Percentiles rank a stretch among this genome's conserved stretches.
These are phyloP conservation scores for Lathronympha strigana DNA, from an alignment of 2,888 invertebrate species.

Conservation along the genomic window DNA sequence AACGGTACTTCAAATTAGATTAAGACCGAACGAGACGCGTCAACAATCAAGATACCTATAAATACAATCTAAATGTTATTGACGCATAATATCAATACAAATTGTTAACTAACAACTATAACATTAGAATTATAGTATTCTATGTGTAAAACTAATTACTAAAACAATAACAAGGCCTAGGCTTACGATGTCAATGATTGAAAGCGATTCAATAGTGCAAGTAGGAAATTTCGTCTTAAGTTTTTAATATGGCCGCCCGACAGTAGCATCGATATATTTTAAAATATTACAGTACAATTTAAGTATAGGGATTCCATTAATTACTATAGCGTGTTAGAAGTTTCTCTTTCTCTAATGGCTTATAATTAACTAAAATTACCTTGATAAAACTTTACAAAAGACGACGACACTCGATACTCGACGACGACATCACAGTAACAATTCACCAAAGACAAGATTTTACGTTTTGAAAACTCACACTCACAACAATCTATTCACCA, in stretches of 20 bases:
- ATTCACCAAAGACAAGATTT: conserved; percentile 49
- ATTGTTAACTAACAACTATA: conserved; percentile 46
- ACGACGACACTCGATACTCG: conserved; percentile 80
- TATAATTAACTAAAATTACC: conserved; percentile 61
- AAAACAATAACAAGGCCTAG: neutral
- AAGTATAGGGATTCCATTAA: conserved; percentile 39
- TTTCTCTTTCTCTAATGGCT: conserved; percentile 20
- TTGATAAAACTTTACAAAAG: conserved; percentile 82
- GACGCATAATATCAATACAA: conserved; percentile 39
- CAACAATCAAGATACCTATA: conserved; percentile 66
- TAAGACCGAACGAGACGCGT: conserved; percentile 69
- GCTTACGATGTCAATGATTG: conserved; percentile 31
- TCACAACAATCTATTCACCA: conserved; percentile 28
- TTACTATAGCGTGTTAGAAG: neutral
- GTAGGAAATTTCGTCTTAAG: conserved; percentile 60
- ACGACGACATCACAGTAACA: conserved; percentile 78
- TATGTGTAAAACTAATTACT: conserved; percentile 3
- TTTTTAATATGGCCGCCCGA: conserved; percentile 77
- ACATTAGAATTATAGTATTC: neutral
- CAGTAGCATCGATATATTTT: conserved; percentile 40
- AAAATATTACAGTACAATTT: conserved; percentile 38
- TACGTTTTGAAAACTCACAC: conserved; percentile 25
- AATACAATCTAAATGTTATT: conserved; percentile 41
- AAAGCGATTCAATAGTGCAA: conserved; percentile 42
- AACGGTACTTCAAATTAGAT: conserved; percentile 47